Evolutionary conservation across 2,888 invertebrate genomes (phyloP).

Genomic region (Sarcophaga subvicina): DNA sequence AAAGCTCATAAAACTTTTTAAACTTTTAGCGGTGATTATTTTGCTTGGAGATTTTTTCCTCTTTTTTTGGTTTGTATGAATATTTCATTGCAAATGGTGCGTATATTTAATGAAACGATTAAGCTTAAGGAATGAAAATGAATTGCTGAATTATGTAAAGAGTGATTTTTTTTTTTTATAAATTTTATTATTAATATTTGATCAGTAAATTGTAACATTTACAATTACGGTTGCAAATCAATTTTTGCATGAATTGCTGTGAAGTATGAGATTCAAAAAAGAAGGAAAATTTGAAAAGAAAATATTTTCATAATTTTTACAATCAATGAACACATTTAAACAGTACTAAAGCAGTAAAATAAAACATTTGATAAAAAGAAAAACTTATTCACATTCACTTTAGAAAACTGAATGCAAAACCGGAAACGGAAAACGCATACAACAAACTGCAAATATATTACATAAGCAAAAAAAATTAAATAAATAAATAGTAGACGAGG

Average conservation of each 20-base stretch:
- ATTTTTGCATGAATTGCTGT: too few relatives aligned
- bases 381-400: constrained; percentile 40
- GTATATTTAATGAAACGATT: background rate
- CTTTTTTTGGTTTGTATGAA: too few relatives aligned
- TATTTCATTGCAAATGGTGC: background rate
- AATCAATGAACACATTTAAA: constrained; percentile 50
- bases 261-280: too few relatives aligned
- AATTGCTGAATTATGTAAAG: too few relatives aligned
- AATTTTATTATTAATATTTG: too few relatives aligned
- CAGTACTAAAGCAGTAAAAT: constrained; percentile 46
- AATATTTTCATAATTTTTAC: constrained; percentile 39
- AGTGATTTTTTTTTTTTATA: too few relatives aligned
- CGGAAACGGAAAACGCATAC: constrained; percentile 41
- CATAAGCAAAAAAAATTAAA: constrained; percentile 20
- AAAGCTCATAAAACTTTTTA: constrained; percentile 15
- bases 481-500: constrained; percentile 6
- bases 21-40: constrained; percentile 19
- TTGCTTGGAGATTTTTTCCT: background rate
- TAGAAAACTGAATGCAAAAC: constrained; percentile 6
- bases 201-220: too few relatives aligned
- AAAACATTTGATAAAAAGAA: constrained; percentile 50
- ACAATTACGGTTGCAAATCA: too few relatives aligned
- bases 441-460: constrained; percentile 21
- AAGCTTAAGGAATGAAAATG: background rate
- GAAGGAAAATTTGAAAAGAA: background rate